Evolutionary conservation across 2,113 vertebrate species (phyloP).

Genomic region (Hemiscyllium ocellatum): DNA sequence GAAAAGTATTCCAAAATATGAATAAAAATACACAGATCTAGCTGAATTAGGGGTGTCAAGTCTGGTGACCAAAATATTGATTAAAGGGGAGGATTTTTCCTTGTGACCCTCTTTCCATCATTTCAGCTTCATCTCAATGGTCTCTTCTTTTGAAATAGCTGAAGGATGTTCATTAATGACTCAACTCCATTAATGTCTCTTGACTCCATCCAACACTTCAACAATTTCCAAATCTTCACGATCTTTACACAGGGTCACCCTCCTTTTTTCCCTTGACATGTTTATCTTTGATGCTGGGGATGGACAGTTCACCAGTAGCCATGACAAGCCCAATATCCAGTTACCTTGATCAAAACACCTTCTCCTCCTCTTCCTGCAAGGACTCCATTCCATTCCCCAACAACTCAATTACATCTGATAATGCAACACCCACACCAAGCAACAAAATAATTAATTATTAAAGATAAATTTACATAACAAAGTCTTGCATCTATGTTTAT

Average conservation of each 20-base stretch:
- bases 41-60: no score
- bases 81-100: no score
- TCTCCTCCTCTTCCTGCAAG: not conserved
- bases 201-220: not conserved
- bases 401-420: not conserved
- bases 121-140: no score
- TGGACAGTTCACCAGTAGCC: not conserved
- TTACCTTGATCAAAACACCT: not conserved
- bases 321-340: not conserved
- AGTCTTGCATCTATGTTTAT: not conserved
- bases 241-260: not conserved
- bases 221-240: not conserved
- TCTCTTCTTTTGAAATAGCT: no score
- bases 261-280: not conserved
- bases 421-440: not conserved
- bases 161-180: not conserved
- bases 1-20: no score
- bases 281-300: not conserved
- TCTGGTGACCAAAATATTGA: no score
- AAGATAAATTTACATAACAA: not conserved
- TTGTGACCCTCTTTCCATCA: no score
- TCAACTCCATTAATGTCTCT: not conserved
- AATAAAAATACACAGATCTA: no score
- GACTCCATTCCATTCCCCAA: not conserved
- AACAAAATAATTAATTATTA: not conserved